Conservation (phyloP, 2,797 vertebrate species). For the Leucoraja ocellata region DNA sequence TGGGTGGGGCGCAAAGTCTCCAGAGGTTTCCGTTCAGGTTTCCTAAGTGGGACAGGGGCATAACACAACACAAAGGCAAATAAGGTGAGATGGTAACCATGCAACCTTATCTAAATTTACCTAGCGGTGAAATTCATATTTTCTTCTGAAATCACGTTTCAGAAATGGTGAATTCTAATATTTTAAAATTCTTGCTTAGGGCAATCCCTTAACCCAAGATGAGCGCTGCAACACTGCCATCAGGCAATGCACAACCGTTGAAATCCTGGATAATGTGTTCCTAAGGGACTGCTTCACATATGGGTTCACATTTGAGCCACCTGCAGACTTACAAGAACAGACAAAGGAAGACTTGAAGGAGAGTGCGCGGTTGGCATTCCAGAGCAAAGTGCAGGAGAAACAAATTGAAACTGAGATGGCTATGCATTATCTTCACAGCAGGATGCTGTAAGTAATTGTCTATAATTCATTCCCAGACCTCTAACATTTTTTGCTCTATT, state of each 20-base stretch:
- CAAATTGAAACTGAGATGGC: conserved; percentile 13
- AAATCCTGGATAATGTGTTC: conserved; percentile 42
- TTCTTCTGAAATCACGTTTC: background rate
- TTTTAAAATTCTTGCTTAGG: conserved; percentile 32
- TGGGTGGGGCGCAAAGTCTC: no score
- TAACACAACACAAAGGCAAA: background rate
- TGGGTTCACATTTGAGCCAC: background rate
- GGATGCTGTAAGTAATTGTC: conserved; percentile 43
- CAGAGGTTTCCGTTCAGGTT: no score
- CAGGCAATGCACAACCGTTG: conserved; percentile 38
- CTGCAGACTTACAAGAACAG: background rate
- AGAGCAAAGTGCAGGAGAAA: conserved; percentile 40
- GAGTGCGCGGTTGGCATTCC: conserved; percentile 28
- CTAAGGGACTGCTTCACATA: background rate
- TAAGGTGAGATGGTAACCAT: background rate
- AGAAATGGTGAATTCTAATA: background rate
- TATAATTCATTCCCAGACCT: background rate
- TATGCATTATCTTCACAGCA: conserved; percentile 42
- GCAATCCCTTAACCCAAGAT: conserved; percentile 39
- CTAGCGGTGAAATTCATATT: background rate
- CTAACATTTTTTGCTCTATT: background rate
- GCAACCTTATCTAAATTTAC: background rate
- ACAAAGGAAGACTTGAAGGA: conserved; percentile 40
- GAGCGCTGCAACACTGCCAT: conserved; percentile 35
- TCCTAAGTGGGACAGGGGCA: no score